These are phyloP conservation scores for Ophion ventricosus DNA, from an alignment of 2,888 invertebrate species.

Conservation along the genomic window DNA sequence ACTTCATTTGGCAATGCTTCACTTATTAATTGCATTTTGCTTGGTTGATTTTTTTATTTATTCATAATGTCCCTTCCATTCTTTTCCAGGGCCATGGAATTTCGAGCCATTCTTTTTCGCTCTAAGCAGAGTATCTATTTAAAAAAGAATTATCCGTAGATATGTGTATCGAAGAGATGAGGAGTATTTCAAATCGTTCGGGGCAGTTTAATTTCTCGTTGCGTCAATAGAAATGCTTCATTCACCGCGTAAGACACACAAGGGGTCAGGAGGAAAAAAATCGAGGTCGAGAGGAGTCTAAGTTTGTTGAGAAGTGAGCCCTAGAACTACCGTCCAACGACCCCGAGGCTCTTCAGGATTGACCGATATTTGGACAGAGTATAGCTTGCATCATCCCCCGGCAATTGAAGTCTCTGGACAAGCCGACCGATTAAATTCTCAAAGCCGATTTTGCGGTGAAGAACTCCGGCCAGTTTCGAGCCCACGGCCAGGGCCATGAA, in stretches of 20 bases:
- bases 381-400: constrained; percentile 34
- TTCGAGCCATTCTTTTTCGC: too few species aligned
- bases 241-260: background rate
- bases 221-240: background rate
- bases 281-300: constrained; percentile 56
- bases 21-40: background rate
- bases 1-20: background rate
- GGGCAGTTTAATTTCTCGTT: background rate
- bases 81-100: too few species aligned
- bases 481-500: constrained; percentile 41
- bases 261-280: constrained; percentile 20
- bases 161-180: background rate
- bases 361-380: constrained; percentile 65
- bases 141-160: background rate
- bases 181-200: background rate
- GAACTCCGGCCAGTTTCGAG: constrained; percentile 46
- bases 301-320: constrained; percentile 29
- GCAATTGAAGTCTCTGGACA: constrained; percentile 47
- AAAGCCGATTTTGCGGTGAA: constrained; percentile 54
- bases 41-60: background rate
- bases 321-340: constrained; percentile 52
- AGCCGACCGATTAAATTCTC: constrained; percentile 62
- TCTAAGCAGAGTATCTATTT: background rate
- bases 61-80: background rate
- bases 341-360: constrained; percentile 56